Evolutionary conservation across 2,888 invertebrate genomes (phyloP), one percentile per base, ranked within the genome.

Genomic region (Drosophila paranaensis): DNA sequence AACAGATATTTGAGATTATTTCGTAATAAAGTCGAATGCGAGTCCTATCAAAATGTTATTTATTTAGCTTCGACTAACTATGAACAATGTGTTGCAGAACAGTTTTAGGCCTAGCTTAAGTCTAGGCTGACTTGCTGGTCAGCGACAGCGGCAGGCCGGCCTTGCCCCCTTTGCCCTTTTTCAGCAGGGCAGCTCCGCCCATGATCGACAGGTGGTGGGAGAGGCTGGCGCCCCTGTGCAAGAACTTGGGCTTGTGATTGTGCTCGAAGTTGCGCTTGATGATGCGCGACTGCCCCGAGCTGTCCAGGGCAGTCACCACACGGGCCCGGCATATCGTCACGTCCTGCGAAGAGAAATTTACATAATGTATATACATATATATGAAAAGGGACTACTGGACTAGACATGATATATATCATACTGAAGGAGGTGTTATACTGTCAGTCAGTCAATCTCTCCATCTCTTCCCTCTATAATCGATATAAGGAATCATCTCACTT

Each of bases 271-370:
- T 88, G 42, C 86, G 85, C 61, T 92, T 92, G 9, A 92, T 84
- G 51, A 93, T 91, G 10, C 91, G 84, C 16, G 91, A 89, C 35
- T 84, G 75, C 3, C 90, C 91, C 16, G 66, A 55, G 39, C 77
- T 72, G 74, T 92, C 92, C 42, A 81, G 61, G 0, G 86, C 90
- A 2, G 93, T 92, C 2, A 93, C 92, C 40, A 93, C 87, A 3
- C 93, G 87, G 1, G 93, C 92, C 3, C 89, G 81, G 35, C 93
- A 93, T 14, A 88, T 80, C 14, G 91, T 91, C 14, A 91, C 89
- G 78, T 92, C 93, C 92, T 93, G 74, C 35, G 33, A 33, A 50
- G 9, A 11, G 45, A 64, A 56, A 50, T 5, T 6, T 6, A 50
- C 16, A 13, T 16, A 33, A 11, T 13, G 16, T 20, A 16, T 10